These are phyloP conservation scores for Sorex fumeus DNA, from an alignment of 2,113 vertebrate species.

Conservation along the genomic window DNA sequence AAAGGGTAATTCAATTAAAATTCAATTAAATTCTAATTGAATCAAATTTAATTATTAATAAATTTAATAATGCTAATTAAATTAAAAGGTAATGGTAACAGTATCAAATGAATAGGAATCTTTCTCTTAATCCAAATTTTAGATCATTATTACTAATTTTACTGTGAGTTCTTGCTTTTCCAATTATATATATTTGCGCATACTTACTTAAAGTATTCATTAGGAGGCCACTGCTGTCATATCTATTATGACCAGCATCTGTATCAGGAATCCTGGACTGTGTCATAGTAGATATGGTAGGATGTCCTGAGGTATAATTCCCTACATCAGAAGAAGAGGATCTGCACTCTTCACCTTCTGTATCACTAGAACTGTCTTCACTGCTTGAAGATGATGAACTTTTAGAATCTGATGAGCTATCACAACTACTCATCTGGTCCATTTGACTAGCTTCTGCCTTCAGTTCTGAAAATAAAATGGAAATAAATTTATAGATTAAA, in stretches of 20 bases:
- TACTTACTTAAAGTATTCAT: slow-evolving; percentile 98
- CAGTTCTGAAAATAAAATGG: slow-evolving; percentile 91
- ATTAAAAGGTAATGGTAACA: slow-evolving; percentile 14
- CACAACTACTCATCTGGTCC: slow-evolving; percentile 96
- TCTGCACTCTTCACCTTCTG: slow-evolving; percentile 90
- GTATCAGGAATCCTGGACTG: slow-evolving; percentile 88
- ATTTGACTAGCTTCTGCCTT: slow-evolving; percentile 97
- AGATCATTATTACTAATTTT: not conserved
- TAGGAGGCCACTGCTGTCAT: slow-evolving; percentile 90
- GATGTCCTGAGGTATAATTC: slow-evolving; percentile 84
- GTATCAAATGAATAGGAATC: slow-evolving; percentile 38
- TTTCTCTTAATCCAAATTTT: slow-evolving; percentile 53
- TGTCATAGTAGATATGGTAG: slow-evolving; percentile 87
- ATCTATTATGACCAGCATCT: slow-evolving; percentile 85
- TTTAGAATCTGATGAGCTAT: slow-evolving; percentile 94
- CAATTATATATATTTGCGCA: slow-evolving; percentile 71
- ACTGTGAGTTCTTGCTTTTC: slow-evolving; percentile 60
- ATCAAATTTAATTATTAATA: too few relatives aligned
- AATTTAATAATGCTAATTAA: not conserved
- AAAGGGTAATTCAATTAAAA: too few relatives aligned
- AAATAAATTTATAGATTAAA: slow-evolving; percentile 37
- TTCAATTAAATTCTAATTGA: too few relatives aligned
- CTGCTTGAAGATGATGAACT: slow-evolving; percentile 95
- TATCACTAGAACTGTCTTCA: slow-evolving; percentile 95
- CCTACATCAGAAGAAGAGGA: slow-evolving; percentile 81